Evolutionary conservation across 2,113 vertebrate genomes (phyloP).

Genomic region (Girardinichthys multiradiatus): DNA sequence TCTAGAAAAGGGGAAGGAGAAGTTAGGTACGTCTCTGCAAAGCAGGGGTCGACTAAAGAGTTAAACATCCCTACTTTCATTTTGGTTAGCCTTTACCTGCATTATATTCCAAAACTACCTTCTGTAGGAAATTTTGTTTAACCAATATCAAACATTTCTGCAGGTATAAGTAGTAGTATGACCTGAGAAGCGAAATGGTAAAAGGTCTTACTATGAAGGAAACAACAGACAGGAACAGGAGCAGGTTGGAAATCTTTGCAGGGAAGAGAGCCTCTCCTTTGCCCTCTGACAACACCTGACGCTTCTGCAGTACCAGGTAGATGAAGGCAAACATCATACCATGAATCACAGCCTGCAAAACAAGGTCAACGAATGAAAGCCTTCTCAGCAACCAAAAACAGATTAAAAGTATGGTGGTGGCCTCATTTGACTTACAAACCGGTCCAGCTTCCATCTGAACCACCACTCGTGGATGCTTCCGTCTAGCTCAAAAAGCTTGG

Average conservation of each 20-base stretch:
- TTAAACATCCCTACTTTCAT: too few species aligned
- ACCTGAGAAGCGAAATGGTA: background rate
- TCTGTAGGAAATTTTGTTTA: too few species aligned
- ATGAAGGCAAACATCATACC: constrained; percentile 96
- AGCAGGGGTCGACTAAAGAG: background rate
- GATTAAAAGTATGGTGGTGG: background rate
- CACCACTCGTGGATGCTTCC: constrained; percentile 97
- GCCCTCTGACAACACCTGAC: constrained; percentile 88
- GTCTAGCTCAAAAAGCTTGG: constrained; percentile 91
- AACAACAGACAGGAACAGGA: constrained; percentile 90
- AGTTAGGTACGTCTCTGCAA: background rate
- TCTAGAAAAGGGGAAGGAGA: constrained; percentile 72
- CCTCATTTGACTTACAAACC: constrained; percentile 86
- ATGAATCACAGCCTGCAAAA: constrained; percentile 89
- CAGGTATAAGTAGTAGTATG: too few species aligned
- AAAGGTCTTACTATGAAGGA: constrained; percentile 88
- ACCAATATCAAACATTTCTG: too few species aligned
- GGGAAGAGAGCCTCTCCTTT: constrained; percentile 94
- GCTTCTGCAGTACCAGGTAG: constrained; percentile 93
- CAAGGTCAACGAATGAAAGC: background rate
- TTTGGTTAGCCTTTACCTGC: too few species aligned
- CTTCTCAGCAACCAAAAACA: background rate
- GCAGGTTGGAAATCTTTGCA: constrained; percentile 87
- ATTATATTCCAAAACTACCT: too few species aligned
- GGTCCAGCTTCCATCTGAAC: constrained; percentile 97